These are phyloP conservation scores for Hydrophis major DNA, from an alignment of 2,797 vertebrate genomes.

Conservation along the genomic window DNA sequence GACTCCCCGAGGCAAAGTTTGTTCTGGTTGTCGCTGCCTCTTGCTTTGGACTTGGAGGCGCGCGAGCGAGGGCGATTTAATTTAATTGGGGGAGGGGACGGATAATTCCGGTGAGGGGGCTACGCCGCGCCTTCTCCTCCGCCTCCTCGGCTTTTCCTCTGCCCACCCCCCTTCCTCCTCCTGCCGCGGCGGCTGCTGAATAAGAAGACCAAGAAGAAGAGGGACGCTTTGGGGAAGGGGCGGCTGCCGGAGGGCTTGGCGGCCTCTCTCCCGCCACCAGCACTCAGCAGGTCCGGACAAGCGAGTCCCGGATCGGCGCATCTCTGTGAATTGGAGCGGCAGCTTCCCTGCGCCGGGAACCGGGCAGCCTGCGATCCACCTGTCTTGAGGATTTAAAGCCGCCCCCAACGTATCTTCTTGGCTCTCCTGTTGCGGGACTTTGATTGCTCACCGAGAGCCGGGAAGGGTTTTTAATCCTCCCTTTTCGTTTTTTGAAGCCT, in stretches of 20 bases:
- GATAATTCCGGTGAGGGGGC: background rate
- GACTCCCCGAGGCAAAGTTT: background rate
- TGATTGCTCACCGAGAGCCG: slow-evolving; percentile 50
- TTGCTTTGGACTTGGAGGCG: background rate
- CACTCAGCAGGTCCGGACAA: slow-evolving; percentile 55
- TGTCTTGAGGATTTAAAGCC: background rate
- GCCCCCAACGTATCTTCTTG: background rate
- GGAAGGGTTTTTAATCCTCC: slow-evolving; percentile 53
- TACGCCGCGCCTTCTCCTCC: background rate
- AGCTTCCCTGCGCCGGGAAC: background rate
- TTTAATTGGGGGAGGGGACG: background rate
- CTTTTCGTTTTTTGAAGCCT: background rate
- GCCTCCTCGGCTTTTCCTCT: background rate
- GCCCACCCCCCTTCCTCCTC: background rate
- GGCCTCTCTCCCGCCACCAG: slow-evolving; percentile 57
- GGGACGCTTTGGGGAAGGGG: slow-evolving; percentile 27
- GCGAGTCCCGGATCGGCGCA: slow-evolving; percentile 38
- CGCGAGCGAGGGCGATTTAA: background rate
- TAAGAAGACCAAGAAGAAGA: slow-evolving; percentile 5
- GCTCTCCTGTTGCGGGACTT: slow-evolving; percentile 10
- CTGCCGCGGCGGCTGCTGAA: slow-evolving; percentile 7
- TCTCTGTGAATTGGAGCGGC: background rate
- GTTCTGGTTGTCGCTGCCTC: background rate
- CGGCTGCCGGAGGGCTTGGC: slow-evolving; percentile 51
- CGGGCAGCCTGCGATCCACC: background rate